phyloP scores from a whole-genome alignment of 2,113 vertebrate genomes.

The Solea solea region DNA sequence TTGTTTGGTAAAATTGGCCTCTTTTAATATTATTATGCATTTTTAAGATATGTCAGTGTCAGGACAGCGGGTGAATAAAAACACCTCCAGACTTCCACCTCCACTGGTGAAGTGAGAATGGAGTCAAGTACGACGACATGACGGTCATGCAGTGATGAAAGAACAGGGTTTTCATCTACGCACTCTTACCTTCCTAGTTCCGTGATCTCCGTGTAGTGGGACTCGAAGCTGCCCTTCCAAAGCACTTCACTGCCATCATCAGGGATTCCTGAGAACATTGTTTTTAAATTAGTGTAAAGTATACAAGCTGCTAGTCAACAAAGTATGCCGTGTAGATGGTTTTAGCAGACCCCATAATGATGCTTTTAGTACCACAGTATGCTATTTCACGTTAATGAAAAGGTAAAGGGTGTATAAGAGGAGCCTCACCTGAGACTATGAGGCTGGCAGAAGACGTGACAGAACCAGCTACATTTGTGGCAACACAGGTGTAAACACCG shows the following conservation, averaged over 20 bases:
- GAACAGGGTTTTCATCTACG: background rate
- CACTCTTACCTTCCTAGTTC: slow-evolving; percentile 92
- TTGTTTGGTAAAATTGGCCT: too few species aligned
- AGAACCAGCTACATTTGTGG: slow-evolving; percentile 90
- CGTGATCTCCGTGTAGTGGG: slow-evolving; percentile 92
- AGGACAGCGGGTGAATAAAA: too few species aligned
- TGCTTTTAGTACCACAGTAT: too few species aligned
- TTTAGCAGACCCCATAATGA: too few species aligned
- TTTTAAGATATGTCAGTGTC: too few species aligned
- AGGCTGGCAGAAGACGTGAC: slow-evolving; percentile 90
- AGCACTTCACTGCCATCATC: slow-evolving; percentile 88
- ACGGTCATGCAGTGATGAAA: background rate
- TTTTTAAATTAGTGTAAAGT: background rate
- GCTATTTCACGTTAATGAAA: too few species aligned
- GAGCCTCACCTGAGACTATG: slow-evolving; percentile 88
- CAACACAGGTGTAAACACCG: slow-evolving; percentile 91
- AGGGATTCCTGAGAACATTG: slow-evolving; percentile 81
- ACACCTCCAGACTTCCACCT: too few species aligned
- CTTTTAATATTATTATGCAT: too few species aligned
- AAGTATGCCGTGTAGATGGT: too few species aligned
- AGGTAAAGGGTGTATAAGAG: background rate
- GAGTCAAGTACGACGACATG: too few species aligned
- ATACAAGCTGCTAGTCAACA: background rate
- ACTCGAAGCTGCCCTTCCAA: slow-evolving; percentile 96
- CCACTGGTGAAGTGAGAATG: too few species aligned